Conservation (phyloP, 2,113 vertebrate genomes). For the Calidris pygmaea region DNA sequence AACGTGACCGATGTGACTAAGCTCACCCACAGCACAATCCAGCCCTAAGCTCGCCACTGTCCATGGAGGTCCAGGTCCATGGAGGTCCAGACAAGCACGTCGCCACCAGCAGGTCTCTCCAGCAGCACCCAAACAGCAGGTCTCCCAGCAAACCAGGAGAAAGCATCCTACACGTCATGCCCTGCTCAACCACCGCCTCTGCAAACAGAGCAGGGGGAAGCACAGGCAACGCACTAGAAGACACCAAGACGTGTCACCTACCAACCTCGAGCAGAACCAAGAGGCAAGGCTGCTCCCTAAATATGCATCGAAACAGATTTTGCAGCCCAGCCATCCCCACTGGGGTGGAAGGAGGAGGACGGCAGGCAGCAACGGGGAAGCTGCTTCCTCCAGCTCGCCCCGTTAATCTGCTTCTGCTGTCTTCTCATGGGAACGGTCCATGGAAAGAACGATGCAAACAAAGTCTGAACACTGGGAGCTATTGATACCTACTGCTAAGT, state of each 20-base stretch:
- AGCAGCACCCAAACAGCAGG: fast-evolving
- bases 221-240: not conserved
- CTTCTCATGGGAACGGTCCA: conserved; percentile 55
- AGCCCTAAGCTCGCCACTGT: not conserved
- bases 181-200: not conserved
- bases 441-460: conserved; percentile 61
- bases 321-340: not conserved
- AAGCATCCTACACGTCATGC: fast-evolving
- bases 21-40: not conserved
- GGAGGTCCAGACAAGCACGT: not conserved
- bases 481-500: conserved; percentile 63
- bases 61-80: fast-evolving
- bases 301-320: not conserved
- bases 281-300: not conserved
- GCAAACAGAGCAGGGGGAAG: not conserved
- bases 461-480: conserved; percentile 54
- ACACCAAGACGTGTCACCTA: fast-evolving
- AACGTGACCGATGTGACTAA: fast-evolving
- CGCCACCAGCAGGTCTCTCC: fast-evolving
- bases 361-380: not conserved
- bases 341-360: not conserved
- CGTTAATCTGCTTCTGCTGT: conserved; percentile 18
- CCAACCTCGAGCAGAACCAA: not conserved
- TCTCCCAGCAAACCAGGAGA: not conserved
- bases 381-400: not conserved